A percentile compares a stretch with the other conserved stretches of the same genome.
phyloP scores from a whole-genome alignment of 2,888 invertebrate species.

The Phortica okadai region DNA sequence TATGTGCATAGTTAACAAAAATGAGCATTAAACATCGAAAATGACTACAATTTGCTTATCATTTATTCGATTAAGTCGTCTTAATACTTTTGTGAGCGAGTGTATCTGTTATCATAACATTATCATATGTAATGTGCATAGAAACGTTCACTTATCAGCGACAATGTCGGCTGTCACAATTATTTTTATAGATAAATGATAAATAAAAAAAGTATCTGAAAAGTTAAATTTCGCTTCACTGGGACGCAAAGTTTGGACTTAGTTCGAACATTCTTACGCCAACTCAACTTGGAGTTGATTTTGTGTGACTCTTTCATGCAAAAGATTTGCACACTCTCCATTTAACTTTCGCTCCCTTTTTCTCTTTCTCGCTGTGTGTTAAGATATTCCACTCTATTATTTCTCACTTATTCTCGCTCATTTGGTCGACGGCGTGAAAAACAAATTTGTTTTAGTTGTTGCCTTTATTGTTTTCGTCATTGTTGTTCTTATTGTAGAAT shows the following conservation, averaged over 20 bases:
- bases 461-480: conserved; percentile 39
- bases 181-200: no score
- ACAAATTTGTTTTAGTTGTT: conserved; percentile 21
- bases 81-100: neutral
- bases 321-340: neutral
- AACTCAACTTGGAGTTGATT: neutral
- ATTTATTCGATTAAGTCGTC: neutral
- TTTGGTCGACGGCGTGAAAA: neutral
- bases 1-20: neutral
- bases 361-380: neutral
- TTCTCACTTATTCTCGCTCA: neutral
- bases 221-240: no score
- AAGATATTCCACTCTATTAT: neutral
- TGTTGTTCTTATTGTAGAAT: neutral
- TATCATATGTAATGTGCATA: neutral
- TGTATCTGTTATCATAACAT: neutral
- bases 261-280: no score
- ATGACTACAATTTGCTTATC: neutral
- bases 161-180: no score
- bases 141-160: neutral
- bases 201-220: no score
- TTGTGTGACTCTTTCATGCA: neutral
- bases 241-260: no score
- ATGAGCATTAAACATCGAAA: no score
- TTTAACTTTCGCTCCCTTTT: neutral